Percentiles rank a stretch among this genome's conserved stretches.
Conservation (phyloP, 1,140 invertebrate species). For the Cydia splendana region DNA sequence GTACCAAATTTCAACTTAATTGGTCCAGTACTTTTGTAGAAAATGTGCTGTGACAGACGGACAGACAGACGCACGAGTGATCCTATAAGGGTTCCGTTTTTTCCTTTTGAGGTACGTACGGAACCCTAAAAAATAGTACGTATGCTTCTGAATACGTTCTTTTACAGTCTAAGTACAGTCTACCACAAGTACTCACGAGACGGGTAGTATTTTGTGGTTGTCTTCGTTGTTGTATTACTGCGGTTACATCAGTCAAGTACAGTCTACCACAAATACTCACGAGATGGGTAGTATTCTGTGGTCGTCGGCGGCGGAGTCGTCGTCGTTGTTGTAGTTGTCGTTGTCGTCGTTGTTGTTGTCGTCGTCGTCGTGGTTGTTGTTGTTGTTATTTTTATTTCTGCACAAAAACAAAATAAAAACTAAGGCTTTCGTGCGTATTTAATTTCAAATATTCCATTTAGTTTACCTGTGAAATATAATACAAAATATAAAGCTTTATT, state of each 20-base stretch:
- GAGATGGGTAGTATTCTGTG: slow-evolving; percentile 54
- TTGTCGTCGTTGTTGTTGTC: slow-evolving; percentile 79
- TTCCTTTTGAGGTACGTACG: too few relatives aligned
- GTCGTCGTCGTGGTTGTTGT: slow-evolving; percentile 77
- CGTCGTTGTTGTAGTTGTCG: slow-evolving; percentile 77
- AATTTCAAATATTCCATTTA: slow-evolving; percentile 17
- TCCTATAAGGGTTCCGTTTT: too few relatives aligned
- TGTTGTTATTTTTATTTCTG: slow-evolving; percentile 82
- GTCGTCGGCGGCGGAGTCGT: slow-evolving; percentile 71
- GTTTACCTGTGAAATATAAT: not conserved
- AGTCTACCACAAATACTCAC: slow-evolving; percentile 47
- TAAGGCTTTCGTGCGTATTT: not conserved
- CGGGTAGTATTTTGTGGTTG: slow-evolving; percentile 57
- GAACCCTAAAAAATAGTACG: too few relatives aligned
- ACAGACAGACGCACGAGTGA: too few relatives aligned
- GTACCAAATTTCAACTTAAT: too few relatives aligned
- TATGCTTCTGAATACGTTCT: too few relatives aligned
- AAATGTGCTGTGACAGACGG: too few relatives aligned
- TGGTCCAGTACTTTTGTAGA: too few relatives aligned
- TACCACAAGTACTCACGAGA: slow-evolving; percentile 51
- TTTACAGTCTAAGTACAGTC: too few relatives aligned
- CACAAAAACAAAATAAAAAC: not conserved
- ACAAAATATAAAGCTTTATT: not conserved
- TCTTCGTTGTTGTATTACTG: too few relatives aligned
- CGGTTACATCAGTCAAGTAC: too few relatives aligned